Evolutionary conservation across 2,888 invertebrate species (phyloP), one percentile per base, ranked within the genome.

Genomic region (Sesia bembeciformis): DNA sequence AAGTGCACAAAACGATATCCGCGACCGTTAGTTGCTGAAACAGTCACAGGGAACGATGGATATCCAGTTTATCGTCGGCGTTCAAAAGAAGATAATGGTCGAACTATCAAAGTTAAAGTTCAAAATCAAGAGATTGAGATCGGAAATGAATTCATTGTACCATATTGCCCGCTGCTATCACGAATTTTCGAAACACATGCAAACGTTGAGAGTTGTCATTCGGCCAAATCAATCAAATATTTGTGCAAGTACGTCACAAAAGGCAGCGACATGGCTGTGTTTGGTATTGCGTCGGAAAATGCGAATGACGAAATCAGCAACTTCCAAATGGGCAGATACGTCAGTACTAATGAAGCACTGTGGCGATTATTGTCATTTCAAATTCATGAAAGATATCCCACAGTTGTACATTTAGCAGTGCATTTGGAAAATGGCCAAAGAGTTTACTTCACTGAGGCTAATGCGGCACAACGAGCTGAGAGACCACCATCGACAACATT

Each of bases 161-260:
- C 60, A 58, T 62, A 59, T 61, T 62, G 50, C 51, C 61, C 60
- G 51, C 56, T 64, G 50, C 55, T 62, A 52, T 62, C 61, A 52
- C 23, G 53, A 58, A 60, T 53, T 56, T 65, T 61, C 57, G 40
- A 62, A 56, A 56, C 60, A 57, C 62, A 65, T 53, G 50, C 49
- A 5, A 63, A 64, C 56, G 59, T 65, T 57, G 63, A 63, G 54
- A 54, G 51, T 57, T 65, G 61, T 54, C 58, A 63, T 60, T 61
- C 61, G 53, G 62, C 51, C 49, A 62, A 63, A 59, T 61, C 62
- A 41, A 54, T 60, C 40, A 62, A 64, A 59, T 65, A 62, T 56
- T 52, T 60, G 40, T 62, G 61, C 60, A 66, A 81, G 62, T 84
- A 84, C 64, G 71, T 84, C 39, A 76, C 67, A 53, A 82, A 82